These are phyloP conservation scores for Anarsia innoxiella DNA, from an alignment of 2,888 invertebrate species.

Conservation along the genomic window DNA sequence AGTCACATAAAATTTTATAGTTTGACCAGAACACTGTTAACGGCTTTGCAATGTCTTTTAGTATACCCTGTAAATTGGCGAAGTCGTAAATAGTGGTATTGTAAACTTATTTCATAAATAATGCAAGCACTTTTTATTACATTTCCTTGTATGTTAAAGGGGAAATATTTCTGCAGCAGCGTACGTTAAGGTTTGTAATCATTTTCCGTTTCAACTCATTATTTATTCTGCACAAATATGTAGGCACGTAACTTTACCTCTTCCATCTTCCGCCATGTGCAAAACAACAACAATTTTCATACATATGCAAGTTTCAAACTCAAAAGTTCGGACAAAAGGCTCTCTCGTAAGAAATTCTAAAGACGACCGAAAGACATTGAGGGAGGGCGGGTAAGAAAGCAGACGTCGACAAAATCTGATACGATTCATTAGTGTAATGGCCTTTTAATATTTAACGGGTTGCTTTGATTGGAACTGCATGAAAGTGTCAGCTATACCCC, in stretches of 20 bases:
- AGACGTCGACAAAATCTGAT: conserved; percentile 66
- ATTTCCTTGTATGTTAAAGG: too few species aligned
- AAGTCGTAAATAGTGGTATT: too few species aligned
- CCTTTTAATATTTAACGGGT: conserved; percentile 68
- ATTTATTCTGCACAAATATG: background rate
- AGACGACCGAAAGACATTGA: conserved; percentile 57
- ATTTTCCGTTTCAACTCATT: too few species aligned
- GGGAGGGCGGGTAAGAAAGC: conserved; percentile 24
- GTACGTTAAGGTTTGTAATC: too few species aligned
- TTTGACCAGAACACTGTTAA: conserved; percentile 1
- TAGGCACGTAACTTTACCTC: background rate
- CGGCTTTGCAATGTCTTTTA: background rate
- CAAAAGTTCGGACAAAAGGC: conserved; percentile 42
- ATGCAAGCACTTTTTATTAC: too few species aligned
- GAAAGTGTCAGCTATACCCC: conserved; percentile 56
- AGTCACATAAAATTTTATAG: conserved; percentile 1
- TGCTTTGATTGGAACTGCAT: conserved; percentile 64
- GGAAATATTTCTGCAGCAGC: too few species aligned
- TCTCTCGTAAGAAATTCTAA: conserved; percentile 43
- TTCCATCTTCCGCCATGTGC: conserved; percentile 1
- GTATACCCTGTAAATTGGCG: too few species aligned
- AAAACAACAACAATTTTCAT: conserved; percentile 22
- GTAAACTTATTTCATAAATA: too few species aligned
- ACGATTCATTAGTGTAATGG: conserved; percentile 75
- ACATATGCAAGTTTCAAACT: conserved; percentile 32